These are phyloP conservation scores for Mirounga angustirostris DNA, from an alignment of 2,113 vertebrate genomes.

Conservation along the genomic window DNA sequence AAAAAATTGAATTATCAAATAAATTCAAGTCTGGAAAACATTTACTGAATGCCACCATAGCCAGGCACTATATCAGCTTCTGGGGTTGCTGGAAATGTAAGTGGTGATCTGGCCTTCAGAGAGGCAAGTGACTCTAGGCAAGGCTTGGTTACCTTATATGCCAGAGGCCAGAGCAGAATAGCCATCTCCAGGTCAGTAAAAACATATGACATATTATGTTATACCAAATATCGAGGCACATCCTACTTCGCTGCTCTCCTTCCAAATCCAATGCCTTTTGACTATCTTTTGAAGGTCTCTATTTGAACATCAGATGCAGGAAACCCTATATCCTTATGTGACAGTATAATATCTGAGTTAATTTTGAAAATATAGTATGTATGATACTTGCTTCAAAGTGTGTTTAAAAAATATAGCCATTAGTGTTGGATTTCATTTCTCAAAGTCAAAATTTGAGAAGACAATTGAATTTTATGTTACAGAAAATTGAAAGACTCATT, in stretches of 20 bases:
- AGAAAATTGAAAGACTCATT: neutral
- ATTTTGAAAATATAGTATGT: neutral
- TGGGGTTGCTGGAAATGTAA: neutral
- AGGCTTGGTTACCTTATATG: neutral
- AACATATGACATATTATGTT: neutral
- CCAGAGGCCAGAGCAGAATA: neutral
- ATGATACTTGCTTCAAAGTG: neutral
- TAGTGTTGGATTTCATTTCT: slow-evolving; percentile 23
- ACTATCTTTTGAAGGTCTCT: slow-evolving; percentile 36
- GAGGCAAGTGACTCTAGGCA: neutral
- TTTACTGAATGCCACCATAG: neutral
- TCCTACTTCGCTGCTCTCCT: neutral
- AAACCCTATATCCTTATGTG: neutral
- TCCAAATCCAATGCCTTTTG: neutral
- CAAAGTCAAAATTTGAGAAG: neutral
- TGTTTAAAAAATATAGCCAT: slow-evolving; percentile 7
- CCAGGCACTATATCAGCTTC: neutral
- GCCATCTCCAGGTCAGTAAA: neutral
- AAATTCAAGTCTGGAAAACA: neutral
- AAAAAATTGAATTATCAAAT: slow-evolving; percentile 33
- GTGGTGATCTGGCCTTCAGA: neutral
- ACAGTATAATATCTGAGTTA: neutral
- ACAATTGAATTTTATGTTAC: slow-evolving; percentile 23
- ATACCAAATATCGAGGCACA: neutral
- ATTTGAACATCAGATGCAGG: neutral